Percentiles rank a stretch among this genome's conserved stretches.
Conservation (phyloP, 1,140 invertebrate species). For the Drosophila kepulauana region DNA sequence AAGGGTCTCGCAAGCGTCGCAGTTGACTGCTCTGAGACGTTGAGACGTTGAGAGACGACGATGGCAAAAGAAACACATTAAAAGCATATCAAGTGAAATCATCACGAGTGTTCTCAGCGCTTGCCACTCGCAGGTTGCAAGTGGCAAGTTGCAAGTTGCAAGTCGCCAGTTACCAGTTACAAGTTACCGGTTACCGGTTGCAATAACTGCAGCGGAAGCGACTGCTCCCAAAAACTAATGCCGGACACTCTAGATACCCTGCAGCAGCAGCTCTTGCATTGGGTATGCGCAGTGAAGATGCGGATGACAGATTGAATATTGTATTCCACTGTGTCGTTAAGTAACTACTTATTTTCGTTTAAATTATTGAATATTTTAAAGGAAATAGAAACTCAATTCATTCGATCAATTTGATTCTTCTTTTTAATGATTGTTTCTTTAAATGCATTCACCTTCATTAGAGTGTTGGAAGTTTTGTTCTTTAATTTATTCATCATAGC, state of each 20-base stretch:
- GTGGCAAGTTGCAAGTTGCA: conserved; percentile 33
- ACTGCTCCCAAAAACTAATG: conserved; percentile 36
- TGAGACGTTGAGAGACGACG: conserved; percentile 22
- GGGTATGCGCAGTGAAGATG: neutral
- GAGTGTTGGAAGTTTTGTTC: too few species aligned
- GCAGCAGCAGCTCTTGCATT: neutral
- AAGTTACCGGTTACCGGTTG: conserved; percentile 34
- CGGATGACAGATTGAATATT: too few species aligned
- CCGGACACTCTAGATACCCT: conserved; percentile 23
- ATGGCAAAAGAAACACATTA: conserved; percentile 78
- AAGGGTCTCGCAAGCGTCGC: conserved; percentile 45
- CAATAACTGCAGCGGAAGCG: conserved; percentile 40
- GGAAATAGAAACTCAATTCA: too few species aligned
- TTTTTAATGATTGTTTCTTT: too few species aligned
- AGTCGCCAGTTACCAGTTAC: conserved; percentile 44
- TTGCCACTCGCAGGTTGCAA: conserved; percentile 36
- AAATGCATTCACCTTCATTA: too few species aligned
- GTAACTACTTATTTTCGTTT: too few species aligned
- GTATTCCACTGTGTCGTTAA: too few species aligned
- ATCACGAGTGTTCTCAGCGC: conserved; percentile 68
- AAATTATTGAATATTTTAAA: too few species aligned
- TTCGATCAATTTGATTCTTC: too few species aligned
- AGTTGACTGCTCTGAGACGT: conserved; percentile 61
- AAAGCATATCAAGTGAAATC: conserved; percentile 76
- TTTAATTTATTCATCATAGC: too few species aligned